Evolutionary conservation across 2,888 invertebrate species (phyloP).

Genomic region (Schizaphis graminum): DNA sequence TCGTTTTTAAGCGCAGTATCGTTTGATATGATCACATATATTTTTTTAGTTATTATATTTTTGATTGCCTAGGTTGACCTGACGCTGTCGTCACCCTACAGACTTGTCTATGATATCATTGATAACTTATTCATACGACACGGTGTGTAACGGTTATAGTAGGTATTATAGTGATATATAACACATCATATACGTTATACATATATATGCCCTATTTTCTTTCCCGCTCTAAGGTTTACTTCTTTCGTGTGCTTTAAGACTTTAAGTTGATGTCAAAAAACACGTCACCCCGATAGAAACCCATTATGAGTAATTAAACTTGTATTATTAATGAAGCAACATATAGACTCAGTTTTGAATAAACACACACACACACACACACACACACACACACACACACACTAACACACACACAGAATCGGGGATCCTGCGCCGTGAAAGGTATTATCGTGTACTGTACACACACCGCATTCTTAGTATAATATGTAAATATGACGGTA

Average conservation of each 20-base stretch:
- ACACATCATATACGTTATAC: background rate
- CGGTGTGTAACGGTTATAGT: background rate
- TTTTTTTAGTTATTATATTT: background rate
- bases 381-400: background rate
- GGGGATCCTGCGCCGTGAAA: background rate
- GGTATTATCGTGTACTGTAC: conserved; percentile 36
- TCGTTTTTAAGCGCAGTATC: background rate
- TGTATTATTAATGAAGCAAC: conserved; percentile 61
- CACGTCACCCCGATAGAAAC: conserved; percentile 44
- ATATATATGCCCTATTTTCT: conserved; percentile 37
- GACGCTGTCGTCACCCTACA: background rate
- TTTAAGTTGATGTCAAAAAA: conserved; percentile 36
- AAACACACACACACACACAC: background rate
- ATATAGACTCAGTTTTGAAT: conserved; percentile 14
- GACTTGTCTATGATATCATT: conserved; percentile 35
- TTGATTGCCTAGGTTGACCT: conserved; percentile 9
- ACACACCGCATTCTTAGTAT: background rate
- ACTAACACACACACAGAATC: background rate
- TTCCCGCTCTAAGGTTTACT: conserved; percentile 32
- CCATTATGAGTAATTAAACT: conserved; percentile 63
- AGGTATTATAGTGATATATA: background rate
- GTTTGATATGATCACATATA: too few species aligned
- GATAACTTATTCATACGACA: conserved; percentile 49
- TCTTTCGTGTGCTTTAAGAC: background rate
- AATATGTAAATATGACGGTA: conserved; percentile 19